Base-by-base conservation (phyloP, 2,797 vertebrate genomes). In the Acomys russatus region DNA sequence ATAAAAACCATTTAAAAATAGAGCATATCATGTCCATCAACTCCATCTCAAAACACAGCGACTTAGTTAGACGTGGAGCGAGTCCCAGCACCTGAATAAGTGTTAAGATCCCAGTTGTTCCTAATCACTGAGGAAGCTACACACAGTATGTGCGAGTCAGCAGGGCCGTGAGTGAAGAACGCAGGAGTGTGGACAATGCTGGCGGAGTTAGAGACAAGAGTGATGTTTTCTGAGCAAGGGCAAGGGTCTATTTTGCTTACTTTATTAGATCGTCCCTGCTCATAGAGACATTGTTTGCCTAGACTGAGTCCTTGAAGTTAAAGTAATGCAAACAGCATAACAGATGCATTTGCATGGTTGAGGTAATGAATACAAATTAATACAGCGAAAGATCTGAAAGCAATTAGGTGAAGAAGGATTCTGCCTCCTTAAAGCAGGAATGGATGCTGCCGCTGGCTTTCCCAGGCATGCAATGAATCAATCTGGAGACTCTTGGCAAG, bases 371-470 rank as follows among this genome's bases (percentile, higher is more conserved):
- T 73, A 73, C 70, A 93, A 91, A 94, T 89, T 86, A 92, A 91
- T 77, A 79, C 51, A 91, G 18, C 59, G n/a, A 84, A 77, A 97
- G 22, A 92, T 95, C 86, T 85, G 73, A 94, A 94, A 92, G 38
- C 59, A 92, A 66, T 89, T 96, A 96, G 30, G 9, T 77, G 83
- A 87, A 25, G 25, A 82, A 83, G 25, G 15, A 71, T 88, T 93
- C 76, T 14, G 38, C 95, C 71, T 94, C 70, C 78, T 92, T 95
- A 88, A 54, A 88, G 6, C 49, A 94, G 22, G 61, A 90, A 66
- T 73, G 9, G 63, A 1, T 66, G 6, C 8, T 86, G 20, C 64
- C 20, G 71, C 18, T 82, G 59, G 74, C 1, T 14, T 93, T 94
- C 94, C 28, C 49, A 35, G 35, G 22, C 80, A 92, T 38, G 68